These are phyloP conservation scores for Sinhomidia bicolor DNA, from an alignment of 2,888 invertebrate species.

Conservation along the genomic window DNA sequence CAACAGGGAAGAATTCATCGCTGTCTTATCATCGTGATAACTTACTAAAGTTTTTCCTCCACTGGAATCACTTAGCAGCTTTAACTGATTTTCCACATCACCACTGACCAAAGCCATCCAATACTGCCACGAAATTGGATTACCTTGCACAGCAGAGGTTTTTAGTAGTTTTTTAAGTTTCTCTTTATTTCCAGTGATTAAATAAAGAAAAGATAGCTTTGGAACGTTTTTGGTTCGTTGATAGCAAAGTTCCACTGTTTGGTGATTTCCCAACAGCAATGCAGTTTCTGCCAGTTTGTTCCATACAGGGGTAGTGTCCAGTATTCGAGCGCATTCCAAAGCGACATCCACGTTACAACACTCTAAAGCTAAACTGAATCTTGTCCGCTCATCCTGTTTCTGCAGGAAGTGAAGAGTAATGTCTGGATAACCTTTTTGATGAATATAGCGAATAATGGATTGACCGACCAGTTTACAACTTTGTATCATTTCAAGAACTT, in stretches of 20 bases:
- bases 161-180: constrained; percentile 99
- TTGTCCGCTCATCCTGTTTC: constrained; percentile 92
- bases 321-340: constrained; percentile 95
- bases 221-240: constrained; percentile 99
- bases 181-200: constrained; percentile 98
- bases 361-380: constrained; percentile 96
- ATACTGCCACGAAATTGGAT: constrained; percentile 92
- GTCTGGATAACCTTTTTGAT: constrained; percentile 99
- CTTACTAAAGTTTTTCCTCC: constrained; percentile 87
- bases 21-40: too few relatives aligned
- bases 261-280: constrained; percentile 95
- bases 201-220: constrained; percentile 97
- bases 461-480: constrained; percentile 98
- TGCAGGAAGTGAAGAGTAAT: constrained; percentile 99
- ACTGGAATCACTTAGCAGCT: constrained; percentile 86
- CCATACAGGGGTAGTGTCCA: constrained; percentile 97
- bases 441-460: constrained; percentile 98
- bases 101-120: constrained; percentile 96
- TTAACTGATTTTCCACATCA: constrained; percentile 93
- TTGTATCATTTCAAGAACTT: constrained; percentile 92
- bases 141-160: constrained; percentile 99
- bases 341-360: constrained; percentile 99
- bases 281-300: constrained; percentile 97
- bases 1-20: background rate
- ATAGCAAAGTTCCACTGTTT: constrained; percentile 99